Evolutionary conservation across 2,113 vertebrate species (phyloP), one percentile per base, ranked within the genome.

Genomic region (Apus apus): DNA sequence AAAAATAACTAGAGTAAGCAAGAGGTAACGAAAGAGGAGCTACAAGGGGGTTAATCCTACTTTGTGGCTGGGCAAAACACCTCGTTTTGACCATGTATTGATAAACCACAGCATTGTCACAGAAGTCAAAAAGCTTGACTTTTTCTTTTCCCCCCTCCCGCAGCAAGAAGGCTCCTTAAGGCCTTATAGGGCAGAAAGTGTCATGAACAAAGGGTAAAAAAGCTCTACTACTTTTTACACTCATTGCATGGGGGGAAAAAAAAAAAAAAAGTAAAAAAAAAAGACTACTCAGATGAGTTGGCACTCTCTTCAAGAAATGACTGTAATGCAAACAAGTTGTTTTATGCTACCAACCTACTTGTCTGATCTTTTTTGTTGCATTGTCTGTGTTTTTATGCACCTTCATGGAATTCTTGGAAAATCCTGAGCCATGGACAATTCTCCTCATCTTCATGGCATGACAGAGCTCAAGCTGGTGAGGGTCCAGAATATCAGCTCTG

Each of bases 1-100:
- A 48, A 70, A 83, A 92, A 51, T 34, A 53, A 30, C 17, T 34
- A 8, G 11, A 74, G 9, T 27, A 53, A 84, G n/a, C 20, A 25
- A 79, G 58, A 65, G 27, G 13, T 16, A 57, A 57, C 9, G 66
- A 62, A 83, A 14, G 8, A 54, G 60, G 51, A 76, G 46, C 22
- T 64, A 48, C 58, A 48, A 60, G 11, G 5, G 14, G 3, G 5
- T 68, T 67, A 68, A n/a, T n/a, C 38, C 43, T 75, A 16, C 13
- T 30, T 64, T 32, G 18, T 26, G 8, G 2, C 8, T 34, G 3
- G n/a, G 26, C 21, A 89, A 58, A 72, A 45, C 13, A 73, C 11
- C 72, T 7, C 3, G 1, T 78, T 89, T 85, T 3, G 5, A 15
- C 17, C 1, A 1, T 34, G 32, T 8, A 15, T 9, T 34, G 19